Conservation (phyloP, 1,140 invertebrate species). For the Trinorchestia longiramus region DNA sequence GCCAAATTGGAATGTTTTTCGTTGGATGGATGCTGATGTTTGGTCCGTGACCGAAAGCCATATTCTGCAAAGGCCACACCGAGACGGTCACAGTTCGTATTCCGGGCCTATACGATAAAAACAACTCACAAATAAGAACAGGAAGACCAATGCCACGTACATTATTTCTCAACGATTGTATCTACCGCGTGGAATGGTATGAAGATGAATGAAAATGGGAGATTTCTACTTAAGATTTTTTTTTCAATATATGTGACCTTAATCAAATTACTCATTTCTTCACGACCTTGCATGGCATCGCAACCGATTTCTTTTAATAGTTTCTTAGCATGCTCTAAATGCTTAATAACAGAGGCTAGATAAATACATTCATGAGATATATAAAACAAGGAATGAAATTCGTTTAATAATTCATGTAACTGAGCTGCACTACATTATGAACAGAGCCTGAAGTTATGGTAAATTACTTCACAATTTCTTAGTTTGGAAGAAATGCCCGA, state of each 20-base stretch:
- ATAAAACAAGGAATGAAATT: too few species aligned
- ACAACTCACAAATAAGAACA: neutral
- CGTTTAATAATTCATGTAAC: too few species aligned
- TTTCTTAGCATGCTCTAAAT: too few species aligned
- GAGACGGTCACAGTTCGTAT: neutral
- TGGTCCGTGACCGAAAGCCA: neutral
- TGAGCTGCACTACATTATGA: too few species aligned
- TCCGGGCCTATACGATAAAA: neutral
- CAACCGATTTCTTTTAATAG: too few species aligned
- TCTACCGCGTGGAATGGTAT: neutral
- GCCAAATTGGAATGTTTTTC: slow-evolving; percentile 8
- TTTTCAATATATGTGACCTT: neutral
- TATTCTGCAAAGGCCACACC: neutral
- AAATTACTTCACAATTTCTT: too few species aligned
- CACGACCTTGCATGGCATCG: neutral
- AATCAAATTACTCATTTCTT: neutral
- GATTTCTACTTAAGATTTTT: neutral
- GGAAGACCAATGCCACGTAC: neutral
- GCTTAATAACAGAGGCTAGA: too few species aligned
- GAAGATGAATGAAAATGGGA: neutral
- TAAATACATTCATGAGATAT: too few species aligned
- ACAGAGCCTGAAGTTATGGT: too few species aligned
- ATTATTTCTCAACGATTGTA: neutral
- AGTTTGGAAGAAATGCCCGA: too few species aligned
- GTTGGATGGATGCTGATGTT: neutral